Evolutionary conservation across 2,888 invertebrate species (phyloP).

Genomic region (Drosophila putrida): DNA sequence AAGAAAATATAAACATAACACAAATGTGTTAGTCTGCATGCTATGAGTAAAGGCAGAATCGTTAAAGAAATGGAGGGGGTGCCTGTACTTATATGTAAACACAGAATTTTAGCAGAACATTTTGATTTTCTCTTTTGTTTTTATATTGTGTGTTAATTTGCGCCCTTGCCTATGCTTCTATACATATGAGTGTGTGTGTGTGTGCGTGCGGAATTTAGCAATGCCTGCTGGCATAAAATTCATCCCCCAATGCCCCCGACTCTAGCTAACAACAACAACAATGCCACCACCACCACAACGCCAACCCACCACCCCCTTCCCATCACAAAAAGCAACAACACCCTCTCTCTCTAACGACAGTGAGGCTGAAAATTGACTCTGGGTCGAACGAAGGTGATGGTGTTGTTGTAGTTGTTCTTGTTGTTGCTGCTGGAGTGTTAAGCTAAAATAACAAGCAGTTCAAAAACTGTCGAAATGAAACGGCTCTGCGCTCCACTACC

Average conservation of each 20-base stretch:
- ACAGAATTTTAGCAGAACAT: constrained; percentile 36
- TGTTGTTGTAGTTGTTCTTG: constrained; percentile 38
- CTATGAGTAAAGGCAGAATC: constrained; percentile 1
- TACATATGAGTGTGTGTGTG: constrained; percentile 24
- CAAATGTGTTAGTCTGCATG: constrained; percentile 8
- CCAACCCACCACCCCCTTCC: background rate
- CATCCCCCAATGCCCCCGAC: constrained; percentile 58
- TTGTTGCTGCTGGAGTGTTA: constrained; percentile 53
- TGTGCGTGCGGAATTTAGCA: constrained; percentile 48
- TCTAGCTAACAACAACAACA: constrained; percentile 36
- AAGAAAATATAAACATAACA: constrained; percentile 40
- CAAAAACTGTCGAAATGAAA: constrained; percentile 80
- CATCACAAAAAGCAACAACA: constrained; percentile 14
- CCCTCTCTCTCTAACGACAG: constrained; percentile 28
- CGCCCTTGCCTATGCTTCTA: constrained; percentile 33
- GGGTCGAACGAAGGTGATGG: constrained; percentile 67
- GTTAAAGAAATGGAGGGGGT: background rate
- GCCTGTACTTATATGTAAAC: constrained; percentile 47
- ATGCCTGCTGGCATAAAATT: constrained; percentile 56
- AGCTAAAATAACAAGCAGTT: constrained; percentile 66
- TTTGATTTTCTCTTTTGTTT: constrained; percentile 50
- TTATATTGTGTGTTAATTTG: constrained; percentile 55
- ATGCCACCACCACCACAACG: constrained; percentile 16
- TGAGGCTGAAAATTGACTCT: constrained; percentile 46
- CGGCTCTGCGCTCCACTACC: constrained; percentile 67